Base-by-base conservation (phyloP, 2,888 invertebrate genomes). In the Gerris lacustris region DNA sequence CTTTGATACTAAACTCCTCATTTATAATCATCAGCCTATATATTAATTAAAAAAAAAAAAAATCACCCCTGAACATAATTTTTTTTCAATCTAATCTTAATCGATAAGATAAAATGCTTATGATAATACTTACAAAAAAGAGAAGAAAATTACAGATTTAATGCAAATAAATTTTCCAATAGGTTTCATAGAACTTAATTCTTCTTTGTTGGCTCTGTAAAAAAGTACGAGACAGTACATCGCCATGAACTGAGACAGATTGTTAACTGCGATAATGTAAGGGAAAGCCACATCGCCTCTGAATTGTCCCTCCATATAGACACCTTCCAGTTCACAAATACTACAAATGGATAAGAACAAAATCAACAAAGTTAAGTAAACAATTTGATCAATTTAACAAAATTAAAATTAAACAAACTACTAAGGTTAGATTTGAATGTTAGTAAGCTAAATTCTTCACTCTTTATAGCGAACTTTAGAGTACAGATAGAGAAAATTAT, bases 151-250 rank as follows among this genome's bases (percentile, higher is more conserved):
- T 70, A 97, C 96, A 75, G 95, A 94, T 83, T 97, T 97, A 76
- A 97, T 96, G 81, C 96, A 96, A 69, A 97, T 83, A 82, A 97
- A 96, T 82, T 97, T 97, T 67, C 94, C 92, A 75, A 97, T 85
- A 0, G 97, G 97, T 79, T 89, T 90, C 91, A 97, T 94, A 6
- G 96, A 95, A 76, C 87, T 87, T 67, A 97, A 82, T 80, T 95
- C 94, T 70, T 89, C 86, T 77, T 87, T 86, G 80, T 92, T 94
- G 6, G 95, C 95, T 80, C 86, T 87, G 79, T 97, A 97, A 81
- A 97, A 97, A 74, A 97, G 84, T 43, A 96, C 92, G 72, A 97
- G 83, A 79, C 95, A 95, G 78, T 97, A 97, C 96, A 97, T 96
- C 18, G 96, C 96, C 73, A 91, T 87, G 81, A 95, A 93, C 80